Evolutionary conservation across 2,797 vertebrate genomes (phyloP), one percentile per base, ranked within the genome.

Genomic region (Martes flavigula): DNA sequence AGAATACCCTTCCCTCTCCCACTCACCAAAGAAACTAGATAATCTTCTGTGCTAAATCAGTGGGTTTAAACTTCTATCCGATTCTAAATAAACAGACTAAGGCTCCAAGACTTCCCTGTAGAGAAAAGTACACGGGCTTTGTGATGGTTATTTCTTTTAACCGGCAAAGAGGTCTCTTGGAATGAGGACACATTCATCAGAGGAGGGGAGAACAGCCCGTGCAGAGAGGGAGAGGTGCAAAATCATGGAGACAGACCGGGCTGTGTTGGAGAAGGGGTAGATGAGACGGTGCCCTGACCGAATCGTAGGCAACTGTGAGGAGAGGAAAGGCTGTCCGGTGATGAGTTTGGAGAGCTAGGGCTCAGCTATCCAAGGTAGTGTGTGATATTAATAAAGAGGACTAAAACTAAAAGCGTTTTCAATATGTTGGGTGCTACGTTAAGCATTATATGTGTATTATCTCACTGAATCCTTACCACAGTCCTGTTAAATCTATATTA

Each of bases 361-460:
- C 38, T 81, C 75, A 17, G 58, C 35, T 87, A 60, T 60, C 83
- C 54, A 72, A n/a, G 84, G n/a, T 27, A 21, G 11, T 78, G 8
- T 27, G 7, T 72, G 54, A n/a, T 82, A 40, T 14, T 62, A 73
- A 72, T 30, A 84, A 77, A 75, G 93, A 87, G 43, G 11, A 12
- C 66, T 92, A 79, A 91, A 84, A 40, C 79, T 66, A 23, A 46
- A 93, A 87, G 48, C 46, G 68, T 83, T 94, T 97, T 92, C 15
- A 86, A 14, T 73, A 94, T 87, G 93, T 72, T 32, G 66, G 48
- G 2, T 86, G 20, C 18, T 79, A 5, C 30, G 2, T 77, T 77
- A 62, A 62, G 23, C 62, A 73, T 35, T 84, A 1, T 82, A 35
- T 43, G 30, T 43, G 7, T 25, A 73, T 66, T 51, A 68, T 83